phyloP scores from a whole-genome alignment of 2,113 vertebrate genomes.

The Proteles cristata region DNA sequence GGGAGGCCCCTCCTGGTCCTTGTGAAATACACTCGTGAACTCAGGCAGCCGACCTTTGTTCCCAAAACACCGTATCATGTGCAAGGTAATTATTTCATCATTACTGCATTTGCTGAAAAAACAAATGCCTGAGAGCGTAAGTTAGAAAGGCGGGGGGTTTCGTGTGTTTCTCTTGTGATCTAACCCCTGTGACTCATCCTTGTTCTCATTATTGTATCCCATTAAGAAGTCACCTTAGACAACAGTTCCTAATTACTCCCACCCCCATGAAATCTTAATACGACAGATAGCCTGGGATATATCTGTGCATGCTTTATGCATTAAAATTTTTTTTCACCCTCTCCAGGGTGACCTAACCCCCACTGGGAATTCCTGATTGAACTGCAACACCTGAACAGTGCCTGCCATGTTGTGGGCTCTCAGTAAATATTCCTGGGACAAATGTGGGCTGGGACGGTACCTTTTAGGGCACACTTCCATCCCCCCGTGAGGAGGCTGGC shows the following conservation, averaged over 20 bases:
- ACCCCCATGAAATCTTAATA: not conserved
- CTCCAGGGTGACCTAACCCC: not conserved
- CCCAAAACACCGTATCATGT: not conserved
- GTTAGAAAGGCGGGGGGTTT: not conserved
- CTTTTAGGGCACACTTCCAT: not conserved
- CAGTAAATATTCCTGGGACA: not conserved
- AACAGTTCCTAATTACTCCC: not conserved
- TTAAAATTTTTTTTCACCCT: not conserved
- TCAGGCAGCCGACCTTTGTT: not conserved
- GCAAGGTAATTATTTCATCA: not conserved
- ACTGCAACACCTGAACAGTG: not conserved
- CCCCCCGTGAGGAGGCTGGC: not conserved
- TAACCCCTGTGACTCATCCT: not conserved
- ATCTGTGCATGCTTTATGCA: not conserved
- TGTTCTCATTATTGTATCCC: not conserved
- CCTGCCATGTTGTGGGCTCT: not conserved
- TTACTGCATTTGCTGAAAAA: not conserved
- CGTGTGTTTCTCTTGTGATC: not conserved
- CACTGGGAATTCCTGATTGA: not conserved
- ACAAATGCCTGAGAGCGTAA: not conserved
- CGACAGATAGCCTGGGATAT: not conserved
- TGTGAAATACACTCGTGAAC: not conserved
- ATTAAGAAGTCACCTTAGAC: not conserved
- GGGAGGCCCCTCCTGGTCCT: not conserved
- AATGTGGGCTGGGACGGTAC: not conserved